Evolutionary conservation across 2,113 vertebrate genomes (phyloP).

Genomic region (Riparia riparia): DNA sequence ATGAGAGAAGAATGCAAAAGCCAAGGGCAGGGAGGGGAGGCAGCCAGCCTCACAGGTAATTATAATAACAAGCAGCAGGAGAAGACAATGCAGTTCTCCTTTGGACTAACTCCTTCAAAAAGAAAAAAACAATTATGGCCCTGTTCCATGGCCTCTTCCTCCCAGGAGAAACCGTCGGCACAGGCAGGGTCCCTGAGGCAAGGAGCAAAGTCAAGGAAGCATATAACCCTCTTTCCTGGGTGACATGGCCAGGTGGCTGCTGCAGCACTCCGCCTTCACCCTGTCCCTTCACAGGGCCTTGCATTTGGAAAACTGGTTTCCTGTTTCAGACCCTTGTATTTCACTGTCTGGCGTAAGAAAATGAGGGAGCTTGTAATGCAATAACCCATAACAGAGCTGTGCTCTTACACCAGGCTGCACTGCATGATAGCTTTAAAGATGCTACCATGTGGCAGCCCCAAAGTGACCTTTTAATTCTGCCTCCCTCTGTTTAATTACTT

Average conservation of each 20-base stretch:
- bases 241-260: accelerated
- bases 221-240: not conserved
- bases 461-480: constrained; percentile 55
- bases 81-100: not conserved
- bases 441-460: not conserved
- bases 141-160: not conserved
- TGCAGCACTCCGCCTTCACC: not conserved
- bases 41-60: not conserved
- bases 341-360: not conserved
- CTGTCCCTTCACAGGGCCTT: not conserved
- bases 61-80: not conserved
- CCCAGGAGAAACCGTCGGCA: not conserved
- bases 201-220: not conserved
- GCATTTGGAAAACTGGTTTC: not conserved
- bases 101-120: not conserved
- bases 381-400: not conserved
- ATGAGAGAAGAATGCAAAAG: not conserved
- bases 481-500: constrained; percentile 47
- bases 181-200: not conserved
- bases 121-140: not conserved
- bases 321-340: not conserved
- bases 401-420: not conserved
- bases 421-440: not conserved
- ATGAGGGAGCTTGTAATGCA: not conserved
- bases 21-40: not conserved